A percentile compares a stretch with the other conserved stretches of the same genome.
Conservation (phyloP, 2,888 invertebrate genomes). For the Leucophora obtusa region DNA sequence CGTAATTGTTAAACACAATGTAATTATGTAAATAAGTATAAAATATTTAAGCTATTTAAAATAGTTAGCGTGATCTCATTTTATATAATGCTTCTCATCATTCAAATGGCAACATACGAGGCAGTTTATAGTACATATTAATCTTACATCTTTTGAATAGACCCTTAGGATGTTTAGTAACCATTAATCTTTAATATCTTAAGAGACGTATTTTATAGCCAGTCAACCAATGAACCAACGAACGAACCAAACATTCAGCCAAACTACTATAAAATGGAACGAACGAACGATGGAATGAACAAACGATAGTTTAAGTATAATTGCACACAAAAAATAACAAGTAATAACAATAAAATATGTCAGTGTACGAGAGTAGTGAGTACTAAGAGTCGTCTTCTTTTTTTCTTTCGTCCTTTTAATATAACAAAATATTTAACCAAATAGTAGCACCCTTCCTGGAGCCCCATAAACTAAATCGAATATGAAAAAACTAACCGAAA, state of each 20-base stretch:
- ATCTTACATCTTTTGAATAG: constrained; percentile 53
- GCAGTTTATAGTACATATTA: constrained; percentile 44
- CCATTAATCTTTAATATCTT: constrained; percentile 64
- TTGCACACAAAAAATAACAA: constrained; percentile 41
- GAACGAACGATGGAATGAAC: too few species aligned
- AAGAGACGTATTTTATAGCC: constrained; percentile 49
- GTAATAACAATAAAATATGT: constrained; percentile 62
- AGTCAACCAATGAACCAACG: constrained; percentile 37
- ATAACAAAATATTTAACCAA: constrained; percentile 47
- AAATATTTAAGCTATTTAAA: background rate
- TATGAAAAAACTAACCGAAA: constrained; percentile 14
- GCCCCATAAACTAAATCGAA: constrained; percentile 37
- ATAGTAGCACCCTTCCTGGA: constrained; percentile 6
- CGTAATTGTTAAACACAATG: background rate
- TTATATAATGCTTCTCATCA: constrained; percentile 49
- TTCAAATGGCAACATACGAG: constrained; percentile 22
- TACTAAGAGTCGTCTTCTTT: constrained; percentile 1
- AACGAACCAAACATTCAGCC: background rate
- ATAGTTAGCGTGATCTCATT: constrained; percentile 52
- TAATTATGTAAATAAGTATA: background rate
- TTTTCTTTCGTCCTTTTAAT: constrained; percentile 7
- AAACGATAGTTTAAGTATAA: constrained; percentile 51
- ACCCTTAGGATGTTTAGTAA: constrained; percentile 60
- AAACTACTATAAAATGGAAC: constrained; percentile 10
- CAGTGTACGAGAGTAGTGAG: constrained; percentile 33